Evolutionary conservation across 1,140 invertebrate species (phyloP), one percentile per base, ranked within the genome.

Genomic region (Drosophila sechellia): DNA sequence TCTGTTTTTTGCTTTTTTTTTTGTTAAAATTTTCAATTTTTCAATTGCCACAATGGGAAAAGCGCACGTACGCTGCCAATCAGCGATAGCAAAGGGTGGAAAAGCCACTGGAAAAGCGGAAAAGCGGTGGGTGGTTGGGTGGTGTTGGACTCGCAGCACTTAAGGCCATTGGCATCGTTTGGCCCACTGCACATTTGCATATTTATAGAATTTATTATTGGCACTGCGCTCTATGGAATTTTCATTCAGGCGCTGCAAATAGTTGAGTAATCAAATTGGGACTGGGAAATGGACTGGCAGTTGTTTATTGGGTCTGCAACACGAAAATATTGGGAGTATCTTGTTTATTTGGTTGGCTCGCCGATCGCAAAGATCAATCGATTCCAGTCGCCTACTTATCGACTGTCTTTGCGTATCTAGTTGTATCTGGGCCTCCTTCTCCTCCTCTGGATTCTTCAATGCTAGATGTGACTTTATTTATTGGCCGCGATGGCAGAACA

Each of bases 51-150:
- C 58, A 61, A 61, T 65, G 37, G 40, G 46, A 57, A 55, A 54
- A 69, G 71, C 71, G 61, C 80, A 84, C 77, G 80, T 84, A 73
- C 80, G 72, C 80, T 85, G 76, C 72, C 80, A 84, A 79, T 85
- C 71, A 71, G 43, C 43, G 40, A 35, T 57, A 40, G 22, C 5
- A 27, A 37, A 35, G 56, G 60, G 65, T 71, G 64, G 59, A 22
- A 20, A 60, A 27, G 37, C 35, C 35, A n/a, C n/a, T 59, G 53
- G 42, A 43, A 43, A 6, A n/a, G 46, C 25, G 40, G 34, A 12
- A 27, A 52, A 43, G 42, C 17, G 8, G 12, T 4, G 39, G n/a
- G 40, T 45, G 35, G 46, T 65, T 43, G 27, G 42, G 50, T 20
- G 8, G 34, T 13, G 34, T 13, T 22, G 15, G 37, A 5, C 53